Percentiles rank a stretch among this genome's conserved stretches.
These are phyloP conservation scores for Lycocorax pyrrhopterus DNA, from an alignment of 2,113 vertebrate species.

Conservation along the genomic window DNA sequence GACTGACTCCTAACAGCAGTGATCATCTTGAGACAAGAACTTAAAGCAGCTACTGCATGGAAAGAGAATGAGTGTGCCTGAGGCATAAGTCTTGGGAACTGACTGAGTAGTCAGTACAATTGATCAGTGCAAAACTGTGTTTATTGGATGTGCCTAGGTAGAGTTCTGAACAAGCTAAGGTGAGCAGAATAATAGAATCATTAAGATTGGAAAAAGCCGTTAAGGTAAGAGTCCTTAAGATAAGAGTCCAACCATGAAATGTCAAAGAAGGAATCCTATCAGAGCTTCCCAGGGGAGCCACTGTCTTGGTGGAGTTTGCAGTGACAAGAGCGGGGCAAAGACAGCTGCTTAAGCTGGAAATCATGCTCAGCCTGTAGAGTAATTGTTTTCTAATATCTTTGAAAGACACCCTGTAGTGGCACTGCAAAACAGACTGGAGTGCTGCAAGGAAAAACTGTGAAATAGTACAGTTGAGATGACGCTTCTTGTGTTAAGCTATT, in stretches of 20 bases:
- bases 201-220: neutral
- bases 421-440: neutral
- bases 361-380: neutral
- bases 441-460: neutral
- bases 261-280: neutral
- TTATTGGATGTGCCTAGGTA: neutral
- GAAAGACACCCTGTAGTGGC: neutral
- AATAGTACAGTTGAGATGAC: neutral
- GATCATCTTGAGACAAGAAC: conserved; percentile 1
- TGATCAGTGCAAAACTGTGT: neutral
- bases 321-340: neutral
- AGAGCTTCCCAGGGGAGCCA: neutral
- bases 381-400: neutral
- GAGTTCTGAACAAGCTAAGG: neutral
- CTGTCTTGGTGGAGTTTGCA: neutral
- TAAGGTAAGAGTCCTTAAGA: neutral
- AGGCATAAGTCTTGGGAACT: neutral
- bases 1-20: neutral
- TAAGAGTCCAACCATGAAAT: neutral
- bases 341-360: neutral
- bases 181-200: neutral
- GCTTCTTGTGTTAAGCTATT: neutral
- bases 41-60: neutral
- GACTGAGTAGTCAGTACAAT: neutral
- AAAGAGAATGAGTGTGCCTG: neutral